Base-by-base conservation (phyloP, 1,140 invertebrate species). In the Microplitis demolitor region DNA sequence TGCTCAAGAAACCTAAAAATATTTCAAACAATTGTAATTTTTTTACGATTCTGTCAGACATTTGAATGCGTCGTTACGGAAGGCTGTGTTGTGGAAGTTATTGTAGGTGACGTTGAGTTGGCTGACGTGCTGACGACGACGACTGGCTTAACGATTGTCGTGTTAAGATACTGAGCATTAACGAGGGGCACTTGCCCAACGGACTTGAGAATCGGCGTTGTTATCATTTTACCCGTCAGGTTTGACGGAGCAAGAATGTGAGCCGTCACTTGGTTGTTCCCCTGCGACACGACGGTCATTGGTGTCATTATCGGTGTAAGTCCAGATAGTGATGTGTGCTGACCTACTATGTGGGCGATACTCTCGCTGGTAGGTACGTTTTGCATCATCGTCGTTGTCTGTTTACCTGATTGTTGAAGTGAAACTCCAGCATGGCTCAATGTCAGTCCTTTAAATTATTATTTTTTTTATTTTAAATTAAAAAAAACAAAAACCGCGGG, bases 131-230 rank as follows among this genome's bases (percentile, higher is more conserved):
- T 85, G 4, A 88, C 87, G 8, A 88, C 86, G 4, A 87, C 86
- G 0, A 87, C 85, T 0, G 86, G 86, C 70, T 88, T 88, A n/a
- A 87, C 85, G n/a, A 88, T 71, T 3, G 87, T 87, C 16, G 84
- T 82, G 74, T 87, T 88, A 14, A 89, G 82, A 74, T 88, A 88
- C 80, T 88, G 87, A 69, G 88, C 86, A 74, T 87, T 87, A 31
- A 88, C 83, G 16, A 88, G 77, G 61, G 88, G 85, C 79, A 87
- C 79, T 69, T 86, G 86, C 13, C 84, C 85, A 9, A 88, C 85
- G 3, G 85, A 82, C 66, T 87, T 88, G 6, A 88, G 78, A 4
- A 88, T 82, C 2, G 86, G 85, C 0, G 86, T 84, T 0, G 86
- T 87, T 37, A 87, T 85, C 78, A 88, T 85, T 71, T 87, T 88